phyloP scores from a whole-genome alignment of 2,797 vertebrate species.

The Danio aesculapii region DNA sequence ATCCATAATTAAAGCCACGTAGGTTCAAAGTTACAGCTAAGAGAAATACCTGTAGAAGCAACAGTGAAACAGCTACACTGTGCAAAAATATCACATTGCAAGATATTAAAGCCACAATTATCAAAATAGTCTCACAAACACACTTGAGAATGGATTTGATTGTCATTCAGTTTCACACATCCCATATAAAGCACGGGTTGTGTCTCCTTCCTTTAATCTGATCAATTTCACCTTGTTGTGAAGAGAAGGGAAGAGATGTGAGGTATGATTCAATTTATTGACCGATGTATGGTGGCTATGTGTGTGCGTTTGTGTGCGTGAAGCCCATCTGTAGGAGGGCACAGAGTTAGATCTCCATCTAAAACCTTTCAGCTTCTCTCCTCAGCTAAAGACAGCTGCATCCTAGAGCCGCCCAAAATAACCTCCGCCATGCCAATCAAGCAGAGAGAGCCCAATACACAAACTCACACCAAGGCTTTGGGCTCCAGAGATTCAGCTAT shows the following conservation, averaged over 20 bases:
- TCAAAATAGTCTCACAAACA: too few species aligned
- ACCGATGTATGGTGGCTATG: constrained; percentile 9
- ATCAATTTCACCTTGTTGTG: constrained; percentile 39
- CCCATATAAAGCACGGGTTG: constrained; percentile 18
- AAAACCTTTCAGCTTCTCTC: constrained; percentile 48
- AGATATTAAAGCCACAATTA: too few species aligned
- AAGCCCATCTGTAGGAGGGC: constrained; percentile 26
- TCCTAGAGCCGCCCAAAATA: constrained; percentile 55
- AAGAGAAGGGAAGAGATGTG: not conserved
- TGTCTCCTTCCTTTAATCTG: constrained; percentile 39
- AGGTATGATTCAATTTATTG: constrained; percentile 38
- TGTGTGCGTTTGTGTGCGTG: constrained; percentile 5
- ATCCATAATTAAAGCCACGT: too few species aligned
- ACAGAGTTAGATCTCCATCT: constrained; percentile 50
- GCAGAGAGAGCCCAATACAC: constrained; percentile 2
- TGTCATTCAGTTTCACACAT: not conserved
- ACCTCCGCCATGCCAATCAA: constrained; percentile 52
- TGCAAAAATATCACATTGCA: too few species aligned
- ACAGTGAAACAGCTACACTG: too few species aligned
- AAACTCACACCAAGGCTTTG: constrained; percentile 4
- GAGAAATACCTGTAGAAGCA: too few species aligned
- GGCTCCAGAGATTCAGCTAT: constrained; percentile 46
- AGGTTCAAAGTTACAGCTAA: too few species aligned
- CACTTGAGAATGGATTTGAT: not conserved
- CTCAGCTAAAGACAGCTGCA: constrained; percentile 59